A percentile compares a stretch with the other conserved stretches of the same genome.
These are phyloP conservation scores for Lepus americanus DNA, from an alignment of 2,113 vertebrate genomes.

Conservation along the genomic window DNA sequence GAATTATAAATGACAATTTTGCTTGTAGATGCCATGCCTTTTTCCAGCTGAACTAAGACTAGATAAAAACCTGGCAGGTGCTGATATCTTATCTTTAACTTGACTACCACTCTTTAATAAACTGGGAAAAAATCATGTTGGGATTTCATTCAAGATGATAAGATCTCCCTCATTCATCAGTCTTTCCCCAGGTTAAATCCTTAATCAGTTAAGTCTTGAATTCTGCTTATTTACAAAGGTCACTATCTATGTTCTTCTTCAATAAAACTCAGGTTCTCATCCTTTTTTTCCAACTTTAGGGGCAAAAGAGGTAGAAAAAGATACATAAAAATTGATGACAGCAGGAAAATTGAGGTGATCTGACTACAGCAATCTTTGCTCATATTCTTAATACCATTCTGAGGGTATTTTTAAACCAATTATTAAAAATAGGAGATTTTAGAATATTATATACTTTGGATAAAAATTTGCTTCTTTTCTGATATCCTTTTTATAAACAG, in stretches of 20 bases:
- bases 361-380: not conserved
- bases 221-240: constrained; percentile 15
- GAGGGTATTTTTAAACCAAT: not conserved
- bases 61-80: not conserved
- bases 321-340: constrained; percentile 20
- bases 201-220: constrained; percentile 16
- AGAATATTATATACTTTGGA: not conserved
- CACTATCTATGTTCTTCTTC: not conserved
- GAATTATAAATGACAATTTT: constrained; percentile 44
- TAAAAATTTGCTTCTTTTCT: not conserved
- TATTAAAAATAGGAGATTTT: not conserved
- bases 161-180: constrained; percentile 55
- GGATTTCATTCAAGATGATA: constrained; percentile 51
- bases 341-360: not conserved
- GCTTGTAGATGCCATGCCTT: not conserved
- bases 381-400: not conserved
- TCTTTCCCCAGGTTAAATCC: not conserved
- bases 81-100: constrained; percentile 33
- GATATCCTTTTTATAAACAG: not conserved
- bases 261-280: not conserved
- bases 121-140: constrained; percentile 10
- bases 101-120: constrained; percentile 55
- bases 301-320: not conserved
- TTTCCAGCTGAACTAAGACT: constrained; percentile 1
- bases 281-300: not conserved